phyloP scores from a whole-genome alignment of 2,888 invertebrate species.

The Calameuta filiformis region DNA sequence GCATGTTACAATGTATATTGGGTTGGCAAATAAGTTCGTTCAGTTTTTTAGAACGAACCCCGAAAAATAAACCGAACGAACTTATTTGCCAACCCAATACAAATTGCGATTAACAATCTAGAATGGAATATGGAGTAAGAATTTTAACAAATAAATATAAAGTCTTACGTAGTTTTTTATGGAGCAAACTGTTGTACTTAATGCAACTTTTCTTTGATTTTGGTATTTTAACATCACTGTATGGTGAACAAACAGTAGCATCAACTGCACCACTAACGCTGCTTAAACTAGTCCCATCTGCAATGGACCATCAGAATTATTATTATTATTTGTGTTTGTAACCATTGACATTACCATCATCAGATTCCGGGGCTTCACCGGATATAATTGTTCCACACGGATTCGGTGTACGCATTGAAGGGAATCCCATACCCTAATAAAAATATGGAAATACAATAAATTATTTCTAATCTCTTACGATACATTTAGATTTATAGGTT shows the following conservation, averaged over 20 bases:
- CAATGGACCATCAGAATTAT: not conserved
- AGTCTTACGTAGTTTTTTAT: slow-evolving; percentile 59
- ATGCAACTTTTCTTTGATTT: slow-evolving; percentile 52
- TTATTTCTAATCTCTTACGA: not conserved
- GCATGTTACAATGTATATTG: not conserved
- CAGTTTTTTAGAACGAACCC: too few species aligned
- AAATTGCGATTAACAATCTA: slow-evolving; percentile 8
- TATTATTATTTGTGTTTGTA: not conserved
- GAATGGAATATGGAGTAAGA: not conserved
- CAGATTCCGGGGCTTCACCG: slow-evolving; percentile 62
- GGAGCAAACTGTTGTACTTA: slow-evolving; percentile 63
- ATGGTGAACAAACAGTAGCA: slow-evolving; percentile 54
- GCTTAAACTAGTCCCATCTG: slow-evolving; percentile 56
- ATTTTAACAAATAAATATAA: not conserved
- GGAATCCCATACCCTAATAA: slow-evolving; percentile 49
- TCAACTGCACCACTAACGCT: slow-evolving; percentile 57
- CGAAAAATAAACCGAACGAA: too few species aligned
- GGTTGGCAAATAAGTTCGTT: too few species aligned
- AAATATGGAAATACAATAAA: not conserved
- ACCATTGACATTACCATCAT: slow-evolving; percentile 51
- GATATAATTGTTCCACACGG: slow-evolving; percentile 59
- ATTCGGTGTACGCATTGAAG: slow-evolving; percentile 43
- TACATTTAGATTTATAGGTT: not conserved
- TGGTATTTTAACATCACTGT: slow-evolving; percentile 44
- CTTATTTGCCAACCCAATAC: not conserved